phyloP scores from a whole-genome alignment of 2,797 vertebrate species.

The Lerista edwardsae region DNA sequence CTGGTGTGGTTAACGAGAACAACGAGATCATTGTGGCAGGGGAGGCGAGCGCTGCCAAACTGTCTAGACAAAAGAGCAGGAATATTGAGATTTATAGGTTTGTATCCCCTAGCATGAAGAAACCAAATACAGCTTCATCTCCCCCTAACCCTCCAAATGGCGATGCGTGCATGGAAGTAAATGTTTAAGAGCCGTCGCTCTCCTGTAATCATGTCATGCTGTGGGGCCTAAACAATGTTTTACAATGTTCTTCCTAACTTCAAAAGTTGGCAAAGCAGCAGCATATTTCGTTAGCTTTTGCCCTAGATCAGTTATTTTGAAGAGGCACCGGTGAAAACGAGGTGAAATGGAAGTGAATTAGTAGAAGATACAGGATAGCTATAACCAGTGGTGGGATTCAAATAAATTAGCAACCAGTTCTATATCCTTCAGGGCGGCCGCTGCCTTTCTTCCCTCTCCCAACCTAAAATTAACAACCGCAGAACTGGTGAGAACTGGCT shows the following conservation, averaged over 20 bases:
- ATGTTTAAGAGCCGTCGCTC: background rate
- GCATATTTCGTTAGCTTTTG: background rate
- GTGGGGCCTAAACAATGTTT: background rate
- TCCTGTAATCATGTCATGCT: background rate
- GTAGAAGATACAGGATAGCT: background rate
- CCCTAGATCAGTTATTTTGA: background rate
- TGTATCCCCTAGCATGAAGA: conserved; percentile 53
- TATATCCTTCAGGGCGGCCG: too few relatives aligned
- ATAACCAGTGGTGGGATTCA: too few relatives aligned
- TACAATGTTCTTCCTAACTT: background rate
- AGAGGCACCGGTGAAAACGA: background rate
- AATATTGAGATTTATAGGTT: conserved; percentile 94
- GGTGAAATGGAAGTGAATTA: background rate
- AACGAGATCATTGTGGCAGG: conserved; percentile 92
- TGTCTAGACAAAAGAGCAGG: conserved; percentile 87
- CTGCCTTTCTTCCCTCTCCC: too few relatives aligned
- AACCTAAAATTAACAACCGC: too few relatives aligned
- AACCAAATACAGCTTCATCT: background rate
- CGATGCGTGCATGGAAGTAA: background rate
- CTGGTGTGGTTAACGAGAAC: conserved; percentile 90
- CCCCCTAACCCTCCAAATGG: background rate
- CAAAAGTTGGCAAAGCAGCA: background rate
- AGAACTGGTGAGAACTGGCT: too few relatives aligned
- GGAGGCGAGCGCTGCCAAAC: conserved; percentile 83
- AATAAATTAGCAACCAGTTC: too few relatives aligned